phyloP scores from a whole-genome alignment of 2,113 vertebrate genomes.

The Emydocephalus ijimae region DNA sequence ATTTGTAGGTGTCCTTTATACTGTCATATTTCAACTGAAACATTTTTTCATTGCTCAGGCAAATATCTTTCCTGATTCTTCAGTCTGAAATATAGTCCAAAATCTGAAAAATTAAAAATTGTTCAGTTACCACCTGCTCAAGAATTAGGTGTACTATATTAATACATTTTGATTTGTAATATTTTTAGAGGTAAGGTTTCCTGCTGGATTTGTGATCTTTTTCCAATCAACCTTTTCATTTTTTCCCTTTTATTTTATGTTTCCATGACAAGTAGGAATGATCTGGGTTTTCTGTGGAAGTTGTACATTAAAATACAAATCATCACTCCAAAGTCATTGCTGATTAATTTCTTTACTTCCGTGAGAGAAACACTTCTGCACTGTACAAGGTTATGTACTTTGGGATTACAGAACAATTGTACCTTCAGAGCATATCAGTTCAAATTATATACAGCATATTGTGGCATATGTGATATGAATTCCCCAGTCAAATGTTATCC shows the following conservation, averaged over 20 bases:
- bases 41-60: background rate
- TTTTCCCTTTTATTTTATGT: background rate
- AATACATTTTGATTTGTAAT: constrained; percentile 24
- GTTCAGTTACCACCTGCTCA: background rate
- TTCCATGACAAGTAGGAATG: background rate
- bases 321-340: constrained; percentile 18
- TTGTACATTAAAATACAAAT: constrained; percentile 11
- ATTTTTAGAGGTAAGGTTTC: background rate
- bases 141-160: constrained; percentile 10
- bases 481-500: constrained; percentile 67
- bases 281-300: constrained; percentile 1
- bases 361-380: constrained; percentile 47
- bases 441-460: constrained; percentile 58
- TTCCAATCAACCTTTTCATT: background rate
- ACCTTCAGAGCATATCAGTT: constrained; percentile 70
- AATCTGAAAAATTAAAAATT: background rate
- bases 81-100: background rate
- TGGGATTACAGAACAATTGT: constrained; percentile 67
- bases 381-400: constrained; percentile 66
- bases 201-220: constrained; percentile 17
- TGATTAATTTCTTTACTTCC: constrained; percentile 44
- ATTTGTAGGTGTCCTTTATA: background rate
- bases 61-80: background rate
- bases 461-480: constrained; percentile 68
- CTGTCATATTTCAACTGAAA: constrained; percentile 13